Base-by-base conservation (phyloP, 2,888 invertebrate genomes). In the Pristionchus arcanus region DNA sequence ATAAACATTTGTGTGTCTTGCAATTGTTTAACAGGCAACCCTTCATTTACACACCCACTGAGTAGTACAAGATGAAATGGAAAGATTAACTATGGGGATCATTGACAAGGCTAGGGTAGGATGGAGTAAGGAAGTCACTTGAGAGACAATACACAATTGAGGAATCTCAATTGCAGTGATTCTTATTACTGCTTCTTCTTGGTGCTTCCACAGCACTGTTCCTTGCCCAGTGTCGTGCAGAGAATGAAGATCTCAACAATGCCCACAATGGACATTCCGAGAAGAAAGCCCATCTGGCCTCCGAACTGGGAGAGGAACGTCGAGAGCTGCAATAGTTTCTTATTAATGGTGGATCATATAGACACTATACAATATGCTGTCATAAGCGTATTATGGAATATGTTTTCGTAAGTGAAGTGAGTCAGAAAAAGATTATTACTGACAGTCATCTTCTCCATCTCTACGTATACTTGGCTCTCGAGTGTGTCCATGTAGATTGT, bases 401-500 rank as follows among this genome's bases (percentile, higher is more conserved):
- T 42, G 42, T 3, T 42, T 5, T 42, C 42, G 28, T 68, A 28
- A n/a, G 9, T 7, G 63, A 63, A 63, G n/a, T 66, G 21, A 63
- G 42, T 63, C 15, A n/a, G n/a, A n/a, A 0, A 68, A 68, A 34
- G 16, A 21, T 5, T 28, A 11, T 42, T 1, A 9, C 66, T 66
- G 13, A 87, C 87, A 37, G 87, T 87, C 66, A 87, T 87, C 34
- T 87, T 87, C 19, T 63, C 87, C 87, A 42, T 31, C 68, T 87
- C 66, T 16, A 87, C 68, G 68, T 31, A 87, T 15, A 68, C 66
- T 28, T 87, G 66, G 68, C 42, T 68, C 87, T 87, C 87, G 7
- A 87, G 87, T 11, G 87, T 28, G 13, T 87, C 87, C 66, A 87
- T 66, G 87, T 87, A 87, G 37, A 87, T 87, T 5, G 49, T 68